These are phyloP conservation scores for Drosophila jambulina DNA, from an alignment of 1,140 invertebrate genomes.

Conservation along the genomic window DNA sequence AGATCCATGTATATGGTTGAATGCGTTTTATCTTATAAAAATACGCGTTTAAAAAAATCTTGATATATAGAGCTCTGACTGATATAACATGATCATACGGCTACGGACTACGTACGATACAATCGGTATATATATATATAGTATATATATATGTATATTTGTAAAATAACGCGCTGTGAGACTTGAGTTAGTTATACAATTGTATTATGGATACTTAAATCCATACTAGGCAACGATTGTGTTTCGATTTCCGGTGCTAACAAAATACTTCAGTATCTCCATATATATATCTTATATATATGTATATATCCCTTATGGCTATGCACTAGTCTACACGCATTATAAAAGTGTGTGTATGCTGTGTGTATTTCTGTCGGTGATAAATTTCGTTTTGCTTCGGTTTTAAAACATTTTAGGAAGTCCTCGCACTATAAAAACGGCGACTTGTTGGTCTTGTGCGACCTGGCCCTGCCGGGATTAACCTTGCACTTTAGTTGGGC, in stretches of 20 bases:
- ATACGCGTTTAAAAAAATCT: constrained; percentile 56
- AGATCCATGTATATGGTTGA: constrained; percentile 25
- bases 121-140: constrained; percentile 34
- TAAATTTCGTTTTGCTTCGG: constrained; percentile 51
- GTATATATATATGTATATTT: background rate
- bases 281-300: constrained; percentile 45
- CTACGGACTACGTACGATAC: constrained; percentile 46
- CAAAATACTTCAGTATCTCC: constrained; percentile 71
- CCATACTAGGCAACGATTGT: constrained; percentile 79
- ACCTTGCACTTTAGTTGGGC: constrained; percentile 90
- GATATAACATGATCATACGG: constrained; percentile 71
- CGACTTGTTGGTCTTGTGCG: constrained; percentile 81
- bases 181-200: constrained; percentile 77
- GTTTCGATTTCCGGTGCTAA: constrained; percentile 75
- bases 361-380: constrained; percentile 48
- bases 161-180: constrained; percentile 71
- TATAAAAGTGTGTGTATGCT: constrained; percentile 50
- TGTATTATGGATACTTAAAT: constrained; percentile 63
- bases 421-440: constrained; percentile 82
- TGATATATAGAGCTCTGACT: constrained; percentile 77
- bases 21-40: constrained; percentile 51
- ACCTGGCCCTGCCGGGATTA: constrained; percentile 80
- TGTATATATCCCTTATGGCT: constrained; percentile 5
- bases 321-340: constrained; percentile 37
- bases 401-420: constrained; percentile 15